Evolutionary conservation across 2,888 invertebrate species (phyloP), one percentile per base, ranked within the genome.

Genomic region (Brenthis hecate): DNA sequence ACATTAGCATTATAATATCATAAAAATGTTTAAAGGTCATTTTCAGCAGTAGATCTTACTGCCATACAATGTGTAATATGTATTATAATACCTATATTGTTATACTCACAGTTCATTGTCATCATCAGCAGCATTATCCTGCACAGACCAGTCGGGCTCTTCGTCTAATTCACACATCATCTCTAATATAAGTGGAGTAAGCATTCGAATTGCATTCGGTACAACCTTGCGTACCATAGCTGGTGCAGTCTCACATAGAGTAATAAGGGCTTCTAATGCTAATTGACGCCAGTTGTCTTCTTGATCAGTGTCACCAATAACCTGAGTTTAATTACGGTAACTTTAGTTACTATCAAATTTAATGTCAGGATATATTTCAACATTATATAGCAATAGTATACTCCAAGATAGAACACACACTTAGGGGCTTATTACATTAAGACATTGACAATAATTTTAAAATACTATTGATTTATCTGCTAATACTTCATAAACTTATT

Each of bases 151-250:
- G 68, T 97, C 96, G 14, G 96, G 95, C 76, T 98, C 98, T 65
- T 99, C 98, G 54, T 98, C 98, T 68, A 99, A 89, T 80, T 99
- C 98, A 62, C 98, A 97, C 97, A 99, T 98, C 95, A 99, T 96
- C 89, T 97, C 96, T 73, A 99, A 93, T 75, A 99, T 95, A 71
- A 98, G 94, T 0, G 98, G 97, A 60, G 99, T 96, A 76, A 97
- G 91, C 68, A 95, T 93, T 56, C 95, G 94, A 73, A 99, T 94
- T 75, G 97, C 98, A 82, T 96, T 96, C 47, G 95, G 95, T 14
- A 97, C 97, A 74, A 96, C 96, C 89, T 99, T 99, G 69, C 99
- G 95, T 54, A 99, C 96, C 97, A 99, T 99, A 3, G 98, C 98
- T 0, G 99, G 97, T 6, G 99, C 98, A 47, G 97, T 97, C 93